Conservation (phyloP, 2,888 invertebrate species). For the Cistogaster globosa region DNA sequence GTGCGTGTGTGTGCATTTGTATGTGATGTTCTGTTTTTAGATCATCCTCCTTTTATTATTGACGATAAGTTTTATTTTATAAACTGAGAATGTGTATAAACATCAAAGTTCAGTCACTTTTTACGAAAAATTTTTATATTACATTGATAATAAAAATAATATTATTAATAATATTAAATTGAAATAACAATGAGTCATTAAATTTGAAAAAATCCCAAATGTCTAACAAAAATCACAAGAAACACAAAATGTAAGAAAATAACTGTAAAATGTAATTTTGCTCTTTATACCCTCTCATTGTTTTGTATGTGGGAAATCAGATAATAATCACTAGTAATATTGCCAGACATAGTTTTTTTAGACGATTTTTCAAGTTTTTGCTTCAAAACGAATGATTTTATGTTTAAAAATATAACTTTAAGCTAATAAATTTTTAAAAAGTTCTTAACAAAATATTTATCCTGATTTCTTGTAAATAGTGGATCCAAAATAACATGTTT, state of each 20-base stretch:
- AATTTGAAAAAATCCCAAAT: not conserved
- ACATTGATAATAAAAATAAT: too few species aligned
- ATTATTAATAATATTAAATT: not conserved
- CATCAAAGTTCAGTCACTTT: constrained; percentile 40
- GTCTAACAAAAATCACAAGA: not conserved
- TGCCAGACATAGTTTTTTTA: not conserved
- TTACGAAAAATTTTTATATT: not conserved
- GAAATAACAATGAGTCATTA: constrained; percentile 9
- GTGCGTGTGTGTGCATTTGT: not conserved
- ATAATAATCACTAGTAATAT: not conserved
- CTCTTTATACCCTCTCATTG: not conserved
- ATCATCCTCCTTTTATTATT: constrained; percentile 33
- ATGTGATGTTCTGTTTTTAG: not conserved
- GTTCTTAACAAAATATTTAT: too few species aligned
- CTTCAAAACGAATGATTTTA: too few species aligned
- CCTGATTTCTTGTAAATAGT: too few species aligned
- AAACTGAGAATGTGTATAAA: not conserved
- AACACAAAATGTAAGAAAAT: not conserved
- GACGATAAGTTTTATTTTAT: constrained; percentile 33
- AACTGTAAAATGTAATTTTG: not conserved
- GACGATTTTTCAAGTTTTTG: too few species aligned
- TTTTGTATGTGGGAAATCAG: not conserved
- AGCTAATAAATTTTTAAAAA: too few species aligned
- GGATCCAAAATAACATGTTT: too few species aligned
- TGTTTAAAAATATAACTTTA: too few species aligned